Base-by-base conservation (phyloP, 2,113 vertebrate species). In the Coptodon bakossiorum region DNA sequence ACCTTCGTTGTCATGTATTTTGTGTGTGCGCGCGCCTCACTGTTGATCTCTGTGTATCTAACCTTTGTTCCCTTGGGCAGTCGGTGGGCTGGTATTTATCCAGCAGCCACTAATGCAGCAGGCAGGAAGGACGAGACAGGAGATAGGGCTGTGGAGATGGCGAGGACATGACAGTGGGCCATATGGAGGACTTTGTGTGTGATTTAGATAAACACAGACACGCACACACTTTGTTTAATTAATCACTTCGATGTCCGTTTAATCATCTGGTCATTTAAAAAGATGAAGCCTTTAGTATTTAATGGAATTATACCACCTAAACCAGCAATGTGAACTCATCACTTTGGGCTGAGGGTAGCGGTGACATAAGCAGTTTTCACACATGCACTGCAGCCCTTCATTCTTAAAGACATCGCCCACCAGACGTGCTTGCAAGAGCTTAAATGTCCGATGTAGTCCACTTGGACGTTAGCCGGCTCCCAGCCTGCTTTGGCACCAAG, bases 61-160 rank as follows among this genome's bases (percentile, higher is more conserved):
- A 95, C 96, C 95, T 95, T 95, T 95, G 92, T 93, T 94, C 93
- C 91, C 82, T 54, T 85, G 82, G 91, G 85, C 84, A 82, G 90
- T 88, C 81, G 7, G 84, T 92, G 80, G 90, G 80, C 59, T 90
- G 87, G 45, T 95, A 94, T 96, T 96, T 95, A 93, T 94, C 91
- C 92, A 95, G 84, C 93, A 94, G 89, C 93, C 89, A 27, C 95
- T 96, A 95, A 95, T 95, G 94, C 90, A 95, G 85, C 79, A 45
- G 80, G 78, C 91, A 92, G 93, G 94, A 95, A 95, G 93, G 84
- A 87, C 79, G 6, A 85, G 90, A 87, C 85, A 73, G 88, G 92
- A 93, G 92, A 94, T 94, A 53, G 86, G 78, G 61, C 71, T 24
- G 66, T 53, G 85, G 78, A 88, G 88, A 88, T 85, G 86, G 19